These are phyloP conservation scores for Willowsia nigromaculata DNA, from an alignment of 2,888 invertebrate genomes.

Conservation along the genomic window DNA sequence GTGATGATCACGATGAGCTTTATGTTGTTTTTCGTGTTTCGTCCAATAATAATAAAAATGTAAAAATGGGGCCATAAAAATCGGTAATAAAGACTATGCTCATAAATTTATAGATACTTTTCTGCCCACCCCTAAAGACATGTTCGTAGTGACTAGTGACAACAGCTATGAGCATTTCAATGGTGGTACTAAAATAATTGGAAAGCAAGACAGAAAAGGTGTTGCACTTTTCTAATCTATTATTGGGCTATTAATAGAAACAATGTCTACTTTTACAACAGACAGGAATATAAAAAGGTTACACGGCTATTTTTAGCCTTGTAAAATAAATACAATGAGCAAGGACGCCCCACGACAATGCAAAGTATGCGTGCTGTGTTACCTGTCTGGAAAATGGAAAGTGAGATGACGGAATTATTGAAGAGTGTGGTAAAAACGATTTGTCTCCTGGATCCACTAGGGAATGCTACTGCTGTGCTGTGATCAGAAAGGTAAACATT, in stretches of 20 bases:
- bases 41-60: neutral
- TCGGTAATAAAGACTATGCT: neutral
- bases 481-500: neutral
- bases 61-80: constrained; percentile 40
- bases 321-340: neutral
- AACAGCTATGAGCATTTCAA: neutral
- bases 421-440: constrained; percentile 24
- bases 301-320: neutral
- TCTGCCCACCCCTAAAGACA: constrained; percentile 7
- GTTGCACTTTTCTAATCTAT: neutral
- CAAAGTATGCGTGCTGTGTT: neutral
- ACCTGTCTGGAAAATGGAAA: constrained; percentile 47
- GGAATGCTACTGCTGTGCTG: neutral
- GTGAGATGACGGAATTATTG: constrained; percentile 36
- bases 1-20: neutral
- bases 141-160: too few relatives aligned
- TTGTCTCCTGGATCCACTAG: constrained; percentile 27
- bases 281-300: constrained; percentile 12
- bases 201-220: constrained; percentile 38
- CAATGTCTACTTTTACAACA: neutral
- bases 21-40: neutral
- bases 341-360: neutral
- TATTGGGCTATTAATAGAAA: constrained; percentile 8
- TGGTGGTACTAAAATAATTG: constrained; percentile 47
- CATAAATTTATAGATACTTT: neutral